Percentiles rank a stretch among this genome's conserved stretches.
phyloP scores from a whole-genome alignment of 2,113 vertebrate genomes.

The Monarcha castaneiventris region DNA sequence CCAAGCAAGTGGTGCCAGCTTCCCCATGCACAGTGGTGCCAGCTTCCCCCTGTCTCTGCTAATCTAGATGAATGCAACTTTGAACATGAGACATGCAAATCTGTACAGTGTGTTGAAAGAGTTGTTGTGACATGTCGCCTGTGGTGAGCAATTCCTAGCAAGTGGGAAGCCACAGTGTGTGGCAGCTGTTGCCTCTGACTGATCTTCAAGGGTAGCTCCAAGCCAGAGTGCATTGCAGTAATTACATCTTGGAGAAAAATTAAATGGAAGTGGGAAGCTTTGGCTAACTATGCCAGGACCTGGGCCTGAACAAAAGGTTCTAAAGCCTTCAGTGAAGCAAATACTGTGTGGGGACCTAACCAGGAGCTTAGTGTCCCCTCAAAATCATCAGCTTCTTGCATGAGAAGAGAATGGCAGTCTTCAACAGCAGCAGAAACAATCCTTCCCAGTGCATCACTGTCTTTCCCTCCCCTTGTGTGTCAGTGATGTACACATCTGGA shows the following conservation, averaged over 20 bases:
- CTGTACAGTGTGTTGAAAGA: not conserved
- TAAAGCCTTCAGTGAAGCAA: not conserved
- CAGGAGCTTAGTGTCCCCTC: not conserved
- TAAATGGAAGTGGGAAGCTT: not conserved
- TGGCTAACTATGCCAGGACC: not conserved
- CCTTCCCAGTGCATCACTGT: not conserved
- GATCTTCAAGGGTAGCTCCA: not conserved
- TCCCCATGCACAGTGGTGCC: not conserved
- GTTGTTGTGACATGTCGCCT: not conserved
- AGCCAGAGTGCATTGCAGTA: not conserved
- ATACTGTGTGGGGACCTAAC: not conserved
- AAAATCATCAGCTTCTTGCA: not conserved
- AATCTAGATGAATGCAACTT: not conserved
- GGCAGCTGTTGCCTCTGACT: slow-evolving; percentile 3
- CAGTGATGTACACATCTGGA: not conserved
- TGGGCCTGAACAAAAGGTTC: not conserved
- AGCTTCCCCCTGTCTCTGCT: not conserved
- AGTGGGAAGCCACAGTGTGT: slow-evolving; percentile 16
- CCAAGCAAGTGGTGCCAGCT: not conserved
- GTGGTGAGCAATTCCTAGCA: slow-evolving; percentile 23
- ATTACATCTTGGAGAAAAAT: not conserved
- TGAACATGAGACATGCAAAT: not conserved
- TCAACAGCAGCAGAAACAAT: not conserved
- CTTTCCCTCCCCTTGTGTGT: not conserved
- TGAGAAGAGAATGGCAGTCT: not conserved